Evolutionary conservation across 2,888 invertebrate genomes (phyloP), one percentile per base, ranked within the genome.

Genomic region (Troides oblongomaculatus): DNA sequence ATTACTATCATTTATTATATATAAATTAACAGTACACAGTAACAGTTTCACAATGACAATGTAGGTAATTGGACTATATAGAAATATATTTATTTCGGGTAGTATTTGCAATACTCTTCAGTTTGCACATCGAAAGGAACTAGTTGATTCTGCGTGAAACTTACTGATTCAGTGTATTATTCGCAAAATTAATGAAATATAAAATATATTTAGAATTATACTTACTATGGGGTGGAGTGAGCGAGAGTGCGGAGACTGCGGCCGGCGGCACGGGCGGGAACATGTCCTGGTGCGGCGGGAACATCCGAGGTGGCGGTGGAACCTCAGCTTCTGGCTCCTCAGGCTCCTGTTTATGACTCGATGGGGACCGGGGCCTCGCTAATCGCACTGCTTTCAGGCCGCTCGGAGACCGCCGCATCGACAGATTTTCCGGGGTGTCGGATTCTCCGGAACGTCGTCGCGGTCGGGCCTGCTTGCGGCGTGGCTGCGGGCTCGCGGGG

Each of bases 391-490:
- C 88, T 74, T 92, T 89, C 75, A 85, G 79, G 23, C 87, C 92
- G 75, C 84, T 84, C 59, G 87, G 90, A 18, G 89, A 92, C 72
- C 93, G 94, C 74, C 94, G 93, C 89, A 95, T 93, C 58, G 94
- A 94, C 46, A 95, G 84, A 84, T 95, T 95, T 81, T 95, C 94
- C 0, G 93, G 87, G 1, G 88, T 87, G 71, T 93, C 93, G 0
- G 89, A 85, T 78, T 97, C 97, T 8, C 97, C 97, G 0, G 97
- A 97, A 80, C 97, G 94, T 74, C 97, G 93, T 62, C 97, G 92
- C 4, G 97, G 97, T 64, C 97, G 92, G 10, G 97, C 97, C 88
- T 97, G 97, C 81, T 97, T 97, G 74, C 97, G 93, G 72, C 97
- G 93, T 0, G 97, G 96, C 89, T 96, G 94, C n/a, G 97, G 97